Evolutionary conservation across 2,888 invertebrate genomes (phyloP).

Genomic region (Kryphioiulus occultus): DNA sequence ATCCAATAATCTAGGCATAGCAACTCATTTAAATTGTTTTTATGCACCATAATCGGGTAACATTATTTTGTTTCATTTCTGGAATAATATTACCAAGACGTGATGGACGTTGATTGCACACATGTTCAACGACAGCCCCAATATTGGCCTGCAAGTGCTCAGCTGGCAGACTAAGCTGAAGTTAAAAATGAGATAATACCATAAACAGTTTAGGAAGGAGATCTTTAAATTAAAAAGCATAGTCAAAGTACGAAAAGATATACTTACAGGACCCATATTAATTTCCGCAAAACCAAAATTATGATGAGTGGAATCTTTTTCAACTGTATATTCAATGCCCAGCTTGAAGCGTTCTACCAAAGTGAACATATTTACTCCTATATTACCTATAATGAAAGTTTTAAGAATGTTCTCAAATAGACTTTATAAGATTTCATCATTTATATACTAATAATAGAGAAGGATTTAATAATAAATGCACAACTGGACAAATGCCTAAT

Average conservation of each 20-base stretch:
- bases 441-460: no score
- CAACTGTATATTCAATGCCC: conserved; percentile 75
- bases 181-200: conserved; percentile 56
- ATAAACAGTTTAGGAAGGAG: neutral
- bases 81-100: conserved; percentile 64
- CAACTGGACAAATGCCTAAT: no score
- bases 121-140: conserved; percentile 70
- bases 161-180: conserved; percentile 76
- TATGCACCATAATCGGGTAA: no score
- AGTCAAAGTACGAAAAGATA: neutral
- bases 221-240: neutral
- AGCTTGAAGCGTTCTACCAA: conserved; percentile 72
- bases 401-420: no score
- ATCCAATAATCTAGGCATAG: no score
- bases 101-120: conserved; percentile 73
- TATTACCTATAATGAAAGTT: conserved; percentile 67
- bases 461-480: no score
- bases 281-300: conserved; percentile 75
- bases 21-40: no score
- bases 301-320: conserved; percentile 71
- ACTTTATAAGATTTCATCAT: no score
- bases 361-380: conserved; percentile 71
- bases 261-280: conserved; percentile 74
- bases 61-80: no score
- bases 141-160: conserved; percentile 78